A percentile compares a stretch with the other conserved stretches of the same genome.
Evolutionary conservation across 2,797 vertebrate genomes (phyloP).

Genomic region (Crocodylus rhombifer): DNA sequence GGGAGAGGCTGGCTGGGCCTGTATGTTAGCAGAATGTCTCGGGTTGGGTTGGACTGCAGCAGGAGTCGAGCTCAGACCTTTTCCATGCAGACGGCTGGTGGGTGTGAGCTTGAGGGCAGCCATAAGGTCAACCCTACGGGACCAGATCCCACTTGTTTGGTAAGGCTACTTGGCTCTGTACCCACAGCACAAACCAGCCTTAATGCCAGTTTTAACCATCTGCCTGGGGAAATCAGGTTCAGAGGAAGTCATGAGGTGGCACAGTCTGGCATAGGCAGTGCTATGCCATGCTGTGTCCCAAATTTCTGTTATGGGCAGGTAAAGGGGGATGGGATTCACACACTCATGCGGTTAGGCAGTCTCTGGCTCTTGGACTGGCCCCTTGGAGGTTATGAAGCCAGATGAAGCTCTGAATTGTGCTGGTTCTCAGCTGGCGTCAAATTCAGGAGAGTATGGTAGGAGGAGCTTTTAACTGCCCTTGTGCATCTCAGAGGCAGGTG

Average conservation of each 20-base stretch:
- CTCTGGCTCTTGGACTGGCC: background rate
- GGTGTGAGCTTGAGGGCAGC: too few relatives aligned
- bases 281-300: background rate
- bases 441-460: rapidly evolving
- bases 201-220: background rate
- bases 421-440: rapidly evolving
- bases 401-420: background rate
- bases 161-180: background rate
- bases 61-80: too few relatives aligned
- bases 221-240: background rate
- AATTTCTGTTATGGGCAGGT: background rate
- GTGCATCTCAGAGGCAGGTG: background rate
- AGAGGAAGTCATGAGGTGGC: background rate
- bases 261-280: background rate
- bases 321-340: background rate
- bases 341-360: rapidly evolving
- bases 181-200: background rate
- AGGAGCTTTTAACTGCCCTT: background rate
- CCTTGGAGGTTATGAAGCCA: background rate
- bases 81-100: too few relatives aligned
- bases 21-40: too few relatives aligned
- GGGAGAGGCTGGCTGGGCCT: too few relatives aligned
- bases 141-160: background rate
- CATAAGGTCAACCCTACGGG: background rate
- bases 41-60: too few relatives aligned